A percentile compares a stretch with the other conserved stretches of the same genome.
Evolutionary conservation across 2,888 invertebrate species (phyloP).

Genomic region (Empis livida): DNA sequence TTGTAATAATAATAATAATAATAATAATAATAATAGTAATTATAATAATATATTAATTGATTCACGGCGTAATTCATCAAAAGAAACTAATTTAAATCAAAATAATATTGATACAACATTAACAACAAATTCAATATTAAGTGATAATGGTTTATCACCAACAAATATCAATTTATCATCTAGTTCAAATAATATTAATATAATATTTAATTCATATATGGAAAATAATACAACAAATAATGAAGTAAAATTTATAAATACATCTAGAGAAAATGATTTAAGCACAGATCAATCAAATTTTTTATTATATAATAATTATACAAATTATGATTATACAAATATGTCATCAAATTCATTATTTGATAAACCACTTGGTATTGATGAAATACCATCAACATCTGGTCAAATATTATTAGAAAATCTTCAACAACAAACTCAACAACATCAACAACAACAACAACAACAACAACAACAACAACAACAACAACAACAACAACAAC

Average conservation of each 20-base stretch:
- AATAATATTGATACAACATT: constrained; percentile 15
- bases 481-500: constrained; percentile 7
- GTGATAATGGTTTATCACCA: constrained; percentile 16
- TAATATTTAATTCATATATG: constrained; percentile 28
- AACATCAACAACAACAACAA: neutral
- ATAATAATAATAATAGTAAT: constrained; percentile 9
- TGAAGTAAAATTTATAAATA: constrained; percentile 35
- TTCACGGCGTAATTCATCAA: constrained; percentile 23
- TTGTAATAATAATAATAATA: constrained; percentile 14
- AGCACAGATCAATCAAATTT: constrained; percentile 29
- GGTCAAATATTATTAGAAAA: neutral
- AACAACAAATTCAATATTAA: neutral
- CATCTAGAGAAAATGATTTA: constrained; percentile 22
- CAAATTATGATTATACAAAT: constrained; percentile 32
- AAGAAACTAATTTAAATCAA: constrained; percentile 35
- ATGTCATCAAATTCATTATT: constrained; percentile 35
- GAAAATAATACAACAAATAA: constrained; percentile 28
- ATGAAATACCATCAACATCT: constrained; percentile 21
- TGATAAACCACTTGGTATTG: constrained; percentile 30
- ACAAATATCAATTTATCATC: constrained; percentile 32
- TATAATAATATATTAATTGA: constrained; percentile 2
- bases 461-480: constrained; percentile 3
- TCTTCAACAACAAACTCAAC: constrained; percentile 11
- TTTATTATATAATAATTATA: constrained; percentile 27
- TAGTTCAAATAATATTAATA: constrained; percentile 34